These are phyloP conservation scores for Drosophila sordidapex DNA, from an alignment of 2,888 invertebrate genomes.

Conservation along the genomic window DNA sequence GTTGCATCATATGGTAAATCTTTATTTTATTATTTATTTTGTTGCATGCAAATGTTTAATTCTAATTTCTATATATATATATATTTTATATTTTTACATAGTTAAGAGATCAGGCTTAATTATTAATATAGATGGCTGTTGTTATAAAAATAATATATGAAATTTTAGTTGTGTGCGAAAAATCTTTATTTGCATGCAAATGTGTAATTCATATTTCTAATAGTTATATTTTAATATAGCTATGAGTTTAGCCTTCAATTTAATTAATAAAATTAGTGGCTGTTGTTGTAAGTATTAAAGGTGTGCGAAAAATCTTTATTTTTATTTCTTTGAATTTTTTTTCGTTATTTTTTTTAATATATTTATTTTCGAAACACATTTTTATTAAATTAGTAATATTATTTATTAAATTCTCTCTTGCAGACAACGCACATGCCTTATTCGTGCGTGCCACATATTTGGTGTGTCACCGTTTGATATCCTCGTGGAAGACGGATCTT, in stretches of 20 bases:
- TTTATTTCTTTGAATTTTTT: neutral
- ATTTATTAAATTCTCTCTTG: slow-evolving; percentile 35
- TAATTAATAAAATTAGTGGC: neutral
- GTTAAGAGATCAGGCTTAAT: too few species aligned
- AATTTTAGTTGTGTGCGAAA: slow-evolving; percentile 24
- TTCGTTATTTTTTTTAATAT: neutral
- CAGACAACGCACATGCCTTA: slow-evolving; percentile 94
- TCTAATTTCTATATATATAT: too few species aligned
- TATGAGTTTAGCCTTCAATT: neutral
- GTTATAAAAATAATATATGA: too few species aligned
- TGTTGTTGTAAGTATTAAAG: neutral
- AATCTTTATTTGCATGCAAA: neutral
- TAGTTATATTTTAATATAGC: neutral
- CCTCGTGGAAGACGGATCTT: slow-evolving; percentile 97
- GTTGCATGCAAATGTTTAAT: neutral
- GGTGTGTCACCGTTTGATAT: slow-evolving; percentile 97
- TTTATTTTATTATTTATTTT: slow-evolving; percentile 13
- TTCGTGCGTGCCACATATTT: slow-evolving; percentile 97
- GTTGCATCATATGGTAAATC: slow-evolving; percentile 83
- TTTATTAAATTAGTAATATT: neutral
- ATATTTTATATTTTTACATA: too few species aligned
- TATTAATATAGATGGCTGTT: too few species aligned
- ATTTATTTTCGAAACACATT: neutral
- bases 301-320: neutral
- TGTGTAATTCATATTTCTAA: neutral